Evolutionary conservation across 2,113 vertebrate genomes (phyloP).

Genomic region (Haliaeetus leucogaster): DNA sequence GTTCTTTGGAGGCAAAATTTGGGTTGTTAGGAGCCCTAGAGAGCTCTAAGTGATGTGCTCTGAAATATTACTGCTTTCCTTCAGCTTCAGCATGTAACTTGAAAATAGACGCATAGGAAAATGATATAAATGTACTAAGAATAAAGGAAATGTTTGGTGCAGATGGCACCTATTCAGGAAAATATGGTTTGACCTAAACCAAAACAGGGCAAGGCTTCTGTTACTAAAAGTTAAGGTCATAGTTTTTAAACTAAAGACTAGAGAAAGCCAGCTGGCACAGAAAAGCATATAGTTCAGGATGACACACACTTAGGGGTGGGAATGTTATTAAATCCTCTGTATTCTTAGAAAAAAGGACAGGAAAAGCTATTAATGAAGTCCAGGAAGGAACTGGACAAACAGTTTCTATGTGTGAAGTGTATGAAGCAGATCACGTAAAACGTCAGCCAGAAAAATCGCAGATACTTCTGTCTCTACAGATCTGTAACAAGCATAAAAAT

Average conservation of each 20-base stretch:
- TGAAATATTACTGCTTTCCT: background rate
- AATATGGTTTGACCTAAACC: background rate
- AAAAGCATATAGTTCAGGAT: background rate
- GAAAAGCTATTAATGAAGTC: background rate
- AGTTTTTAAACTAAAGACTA: background rate
- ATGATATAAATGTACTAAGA: background rate
- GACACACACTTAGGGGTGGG: background rate
- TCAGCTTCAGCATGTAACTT: background rate
- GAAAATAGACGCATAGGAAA: background rate
- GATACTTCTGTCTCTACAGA: background rate
- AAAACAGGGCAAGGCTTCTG: background rate
- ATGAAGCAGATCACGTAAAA: background rate
- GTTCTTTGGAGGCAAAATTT: background rate
- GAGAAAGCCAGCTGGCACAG: background rate
- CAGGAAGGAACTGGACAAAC: background rate
- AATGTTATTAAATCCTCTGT: background rate
- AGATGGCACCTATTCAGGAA: background rate
- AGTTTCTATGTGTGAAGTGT: background rate
- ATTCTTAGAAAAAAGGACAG: background rate
- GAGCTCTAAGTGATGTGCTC: background rate
- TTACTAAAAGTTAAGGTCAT: background rate
- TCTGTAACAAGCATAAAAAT: background rate
- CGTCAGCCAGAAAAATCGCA: background rate
- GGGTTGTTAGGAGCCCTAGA: background rate
- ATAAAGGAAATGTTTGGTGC: background rate